Base-by-base conservation (phyloP, 2,888 invertebrate species). In the Therioaphis trifolii region DNA sequence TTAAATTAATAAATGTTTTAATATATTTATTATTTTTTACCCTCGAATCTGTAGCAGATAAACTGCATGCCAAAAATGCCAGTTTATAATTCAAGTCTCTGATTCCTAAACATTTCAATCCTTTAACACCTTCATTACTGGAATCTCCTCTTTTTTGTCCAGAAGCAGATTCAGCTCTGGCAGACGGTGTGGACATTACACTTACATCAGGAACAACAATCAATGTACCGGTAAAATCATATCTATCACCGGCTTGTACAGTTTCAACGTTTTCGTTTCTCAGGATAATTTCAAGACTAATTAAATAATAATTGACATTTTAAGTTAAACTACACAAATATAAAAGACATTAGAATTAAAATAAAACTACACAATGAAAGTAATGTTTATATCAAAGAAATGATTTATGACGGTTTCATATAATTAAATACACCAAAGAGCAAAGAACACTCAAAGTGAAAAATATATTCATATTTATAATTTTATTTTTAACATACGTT, bases 131-230 rank as follows among this genome's bases (percentile, higher is more conserved):
- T 86, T 96, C 96, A 86, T 94, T 93, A 9, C 93, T 92, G 2
- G 93, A 93, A 85, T 93, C 93, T 84, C 92, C 92, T 4, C 90
- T 92, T 86, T 93, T 93, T 79, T 94, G 94, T 18, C 94, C 91
- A 0, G 95, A 92, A 0, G 93, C 92, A 4, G 93, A 91, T 88
- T 98, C 98, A 0, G 96, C 93, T 87, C 93, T 93, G 0, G 95
- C 94, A 3, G 97, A 98, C 0, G 98, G 96, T 86, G 95, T 89
- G 9, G 95, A 92, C 66, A 99, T 88, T 0, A 94, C 94, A 0
- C 95, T 94, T 0, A 99, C 95, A 89, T 99, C 99, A 0, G 99
- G 99, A 0, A 99, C 96, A 1, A 98, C 99, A 87, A 99, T 98
- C 21, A 99, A 90, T 0, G 98, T 95, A 21, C 98, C 98, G 0